Percentiles rank a stretch among this genome's conserved stretches.
phyloP scores from a whole-genome alignment of 1,140 invertebrate species.

The Lepidostoma basale region DNA sequence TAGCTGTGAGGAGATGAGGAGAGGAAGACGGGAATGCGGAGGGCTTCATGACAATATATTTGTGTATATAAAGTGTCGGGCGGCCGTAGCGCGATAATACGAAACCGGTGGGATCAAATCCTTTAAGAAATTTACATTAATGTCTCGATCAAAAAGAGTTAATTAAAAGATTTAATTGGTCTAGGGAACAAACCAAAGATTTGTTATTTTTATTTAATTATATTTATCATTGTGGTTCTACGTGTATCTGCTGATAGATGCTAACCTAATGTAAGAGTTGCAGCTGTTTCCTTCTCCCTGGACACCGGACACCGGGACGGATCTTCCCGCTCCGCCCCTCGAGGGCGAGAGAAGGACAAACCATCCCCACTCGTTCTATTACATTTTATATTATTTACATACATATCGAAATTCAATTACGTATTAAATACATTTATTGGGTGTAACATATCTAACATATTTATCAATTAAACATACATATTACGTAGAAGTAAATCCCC shows the following conservation, averaged over 20 bases:
- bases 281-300: conserved; percentile 7
- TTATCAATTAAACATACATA: conserved; percentile 1
- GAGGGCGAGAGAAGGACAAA: no score
- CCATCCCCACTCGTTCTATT: no score
- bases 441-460: not conserved
- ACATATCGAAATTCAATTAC: conserved; percentile 23
- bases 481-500: not conserved
- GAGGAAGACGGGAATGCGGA: conserved; percentile 53
- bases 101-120: conserved; percentile 64
- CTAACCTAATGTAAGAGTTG: conserved; percentile 52
- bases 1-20: conserved; percentile 27
- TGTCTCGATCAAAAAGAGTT: conserved; percentile 49
- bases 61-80: conserved; percentile 50
- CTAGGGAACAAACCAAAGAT: conserved; percentile 70
- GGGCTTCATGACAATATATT: conserved; percentile 63
- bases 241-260: conserved; percentile 51
- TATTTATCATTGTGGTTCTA: conserved; percentile 62
- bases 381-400: conserved; percentile 18
- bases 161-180: conserved; percentile 60
- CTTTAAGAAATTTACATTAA: conserved; percentile 63
- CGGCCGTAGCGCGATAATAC: conserved; percentile 49
- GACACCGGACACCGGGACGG: no score
- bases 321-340: no score
- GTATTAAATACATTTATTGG: conserved; percentile 1
- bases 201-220: conserved; percentile 67